Evolutionary conservation across 1,140 invertebrate species (phyloP), one percentile per base, ranked within the genome.

Genomic region (Capitella teleta): DNA sequence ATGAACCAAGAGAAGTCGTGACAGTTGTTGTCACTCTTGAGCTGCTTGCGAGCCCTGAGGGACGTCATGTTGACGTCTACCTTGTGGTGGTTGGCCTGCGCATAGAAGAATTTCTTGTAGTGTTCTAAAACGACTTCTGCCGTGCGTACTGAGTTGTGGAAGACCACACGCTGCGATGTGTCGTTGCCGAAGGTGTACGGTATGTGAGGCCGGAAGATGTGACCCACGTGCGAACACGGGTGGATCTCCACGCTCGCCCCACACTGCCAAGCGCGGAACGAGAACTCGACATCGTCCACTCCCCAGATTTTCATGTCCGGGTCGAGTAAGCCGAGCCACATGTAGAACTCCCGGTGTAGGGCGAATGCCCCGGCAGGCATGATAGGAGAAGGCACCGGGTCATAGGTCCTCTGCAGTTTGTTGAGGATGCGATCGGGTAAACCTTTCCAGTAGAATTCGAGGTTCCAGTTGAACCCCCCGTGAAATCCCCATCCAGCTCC

Each of bases 251-350:
- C 42, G 16, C 41, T 16, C 24, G 41, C 49, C 16, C 51, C 51
- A 62, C 91, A 97, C 71, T 91, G 87, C 93, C 93, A 97, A 0
- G 90, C 81, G 58, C 95, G 95, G 68, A 96, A 96, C 0, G 90
- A 95, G 8, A 97, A 70, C 73, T 97, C 92, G 49, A 96, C 74
- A 74, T 96, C 86, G 92, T 96, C 92, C 21, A 82, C 92, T 47
- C 93, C 93, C 93, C 92, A 97, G 58, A 97, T 97, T 69, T 96
- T 92, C 64, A 97, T 95, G 26, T 91, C 92, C 32, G 85, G 85
- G 73, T 97, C 93, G 65, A 96, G 95, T 3, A 84, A 77, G 0
- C 92, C 92, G 48, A 95, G 73, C 54, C 89, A 80, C 66, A 85
- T 91, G 61, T 96, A 96, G 57, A 88, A 88, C 44, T 85, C 78